A percentile compares a stretch with the other conserved stretches of the same genome.
Evolutionary conservation across 2,797 vertebrate genomes (phyloP).

Genomic region (Decapterus maruadsi): DNA sequence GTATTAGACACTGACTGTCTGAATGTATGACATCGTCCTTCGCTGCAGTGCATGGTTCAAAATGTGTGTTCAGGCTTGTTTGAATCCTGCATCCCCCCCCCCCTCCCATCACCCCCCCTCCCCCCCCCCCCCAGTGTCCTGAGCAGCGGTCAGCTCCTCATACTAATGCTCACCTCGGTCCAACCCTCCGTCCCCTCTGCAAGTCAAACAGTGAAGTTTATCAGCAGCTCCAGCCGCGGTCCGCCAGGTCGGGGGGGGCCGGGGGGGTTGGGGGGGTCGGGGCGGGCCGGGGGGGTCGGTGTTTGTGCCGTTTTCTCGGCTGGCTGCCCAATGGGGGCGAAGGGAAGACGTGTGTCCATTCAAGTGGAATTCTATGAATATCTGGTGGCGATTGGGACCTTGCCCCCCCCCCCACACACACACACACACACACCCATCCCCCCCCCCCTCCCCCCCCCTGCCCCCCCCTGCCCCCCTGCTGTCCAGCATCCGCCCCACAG

Average conservation of each 20-base stretch:
- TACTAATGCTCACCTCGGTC: constrained; percentile 23
- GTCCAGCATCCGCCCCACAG: constrained; percentile 38
- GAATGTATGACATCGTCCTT: constrained; percentile 21
- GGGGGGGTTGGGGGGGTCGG: no score
- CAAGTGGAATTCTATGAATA: constrained; percentile 85
- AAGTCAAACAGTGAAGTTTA: constrained; percentile 54
- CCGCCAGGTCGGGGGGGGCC: no score
- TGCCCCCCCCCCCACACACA: constrained; percentile 13
- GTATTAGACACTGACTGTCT: constrained; percentile 17
- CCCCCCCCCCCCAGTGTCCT: constrained; percentile 15
- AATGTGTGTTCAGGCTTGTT: constrained; percentile 28
- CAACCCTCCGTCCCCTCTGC: constrained; percentile 26
- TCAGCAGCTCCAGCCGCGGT: constrained; percentile 69
- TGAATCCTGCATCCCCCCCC: constrained; percentile 36
- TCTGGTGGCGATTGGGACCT: constrained; percentile 61
- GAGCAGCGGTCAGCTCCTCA: constrained; percentile 37
- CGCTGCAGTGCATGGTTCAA: constrained; percentile 53
- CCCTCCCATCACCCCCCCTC: constrained; percentile 7
- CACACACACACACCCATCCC: constrained; percentile 11
- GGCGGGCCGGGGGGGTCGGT: no score
- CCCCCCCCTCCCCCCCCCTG: constrained; percentile 35
- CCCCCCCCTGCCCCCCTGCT: constrained; percentile 23
- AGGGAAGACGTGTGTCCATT: constrained; percentile 66
- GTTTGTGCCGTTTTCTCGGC: constrained; percentile 70
- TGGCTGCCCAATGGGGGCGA: constrained; percentile 67